Percentiles rank a stretch among this genome's conserved stretches.
These are phyloP conservation scores for Agrenia bidenticulata DNA, from an alignment of 2,888 invertebrate genomes.

Conservation along the genomic window DNA sequence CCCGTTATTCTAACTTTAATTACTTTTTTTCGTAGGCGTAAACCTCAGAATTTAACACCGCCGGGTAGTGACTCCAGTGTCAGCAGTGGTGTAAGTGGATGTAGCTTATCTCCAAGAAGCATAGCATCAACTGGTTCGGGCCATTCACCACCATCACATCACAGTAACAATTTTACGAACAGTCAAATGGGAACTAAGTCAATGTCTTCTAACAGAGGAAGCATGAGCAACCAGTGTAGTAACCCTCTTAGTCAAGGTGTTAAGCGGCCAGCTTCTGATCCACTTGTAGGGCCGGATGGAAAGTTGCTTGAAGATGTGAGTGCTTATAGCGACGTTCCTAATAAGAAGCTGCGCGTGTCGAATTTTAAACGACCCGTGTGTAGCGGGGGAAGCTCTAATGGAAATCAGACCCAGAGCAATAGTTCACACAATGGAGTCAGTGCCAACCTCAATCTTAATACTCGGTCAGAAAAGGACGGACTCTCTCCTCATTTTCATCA, in stretches of 20 bases:
- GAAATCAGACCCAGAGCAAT: conserved; percentile 28
- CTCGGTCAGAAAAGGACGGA: conserved; percentile 29
- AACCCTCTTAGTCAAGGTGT: conserved; percentile 52
- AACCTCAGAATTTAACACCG: conserved; percentile 87
- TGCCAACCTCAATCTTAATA: conserved; percentile 13
- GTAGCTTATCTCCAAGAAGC: conserved; percentile 70
- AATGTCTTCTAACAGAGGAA: conserved; percentile 31
- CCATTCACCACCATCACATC: conserved; percentile 59
- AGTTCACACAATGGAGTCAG: conserved; percentile 24
- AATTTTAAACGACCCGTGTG: conserved; percentile 69
- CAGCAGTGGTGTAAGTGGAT: conserved; percentile 54
- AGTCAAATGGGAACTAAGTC: conserved; percentile 56
- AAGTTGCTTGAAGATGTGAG: conserved; percentile 24
- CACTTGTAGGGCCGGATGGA: conserved; percentile 59
- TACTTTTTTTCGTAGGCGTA: conserved; percentile 65
- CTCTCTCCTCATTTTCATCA: conserved; percentile 40
- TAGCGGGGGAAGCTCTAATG: conserved; percentile 30
- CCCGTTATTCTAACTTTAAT: background rate
- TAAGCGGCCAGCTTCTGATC: conserved; percentile 61
- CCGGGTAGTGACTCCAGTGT: conserved; percentile 71
- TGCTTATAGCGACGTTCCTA: conserved; percentile 53
- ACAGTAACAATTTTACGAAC: conserved; percentile 47
- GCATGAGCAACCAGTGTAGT: conserved; percentile 30
- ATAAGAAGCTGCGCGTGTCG: conserved; percentile 84
- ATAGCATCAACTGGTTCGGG: conserved; percentile 73